These are phyloP conservation scores for Poecilus cupreus DNA, from an alignment of 2,888 invertebrate species.

Conservation along the genomic window DNA sequence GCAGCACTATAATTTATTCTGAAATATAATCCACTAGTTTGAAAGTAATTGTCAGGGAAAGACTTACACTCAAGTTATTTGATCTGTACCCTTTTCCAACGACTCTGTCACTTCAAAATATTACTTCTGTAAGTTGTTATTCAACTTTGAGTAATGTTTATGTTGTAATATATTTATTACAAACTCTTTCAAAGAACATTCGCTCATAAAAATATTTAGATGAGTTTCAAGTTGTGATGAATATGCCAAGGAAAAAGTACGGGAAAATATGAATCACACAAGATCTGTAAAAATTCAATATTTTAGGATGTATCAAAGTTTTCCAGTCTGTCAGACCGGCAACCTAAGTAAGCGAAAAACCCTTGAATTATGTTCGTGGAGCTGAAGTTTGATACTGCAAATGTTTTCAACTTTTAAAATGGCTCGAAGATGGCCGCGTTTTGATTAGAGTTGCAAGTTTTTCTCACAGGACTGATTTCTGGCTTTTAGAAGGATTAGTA, in stretches of 20 bases:
- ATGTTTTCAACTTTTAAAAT: slow-evolving; percentile 6
- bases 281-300: slow-evolving; percentile 43
- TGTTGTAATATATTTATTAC: too few species aligned
- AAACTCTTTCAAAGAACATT: too few species aligned
- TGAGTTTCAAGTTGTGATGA: too few species aligned
- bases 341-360: slow-evolving; percentile 12
- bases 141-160: too few species aligned
- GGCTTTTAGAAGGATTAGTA: not conserved
- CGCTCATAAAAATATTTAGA: not conserved
- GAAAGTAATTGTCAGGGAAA: too few species aligned
- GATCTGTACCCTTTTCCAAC: too few species aligned
- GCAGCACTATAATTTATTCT: too few species aligned
- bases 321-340: not conserved
- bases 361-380: not conserved
- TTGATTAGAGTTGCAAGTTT: slow-evolving; percentile 3
- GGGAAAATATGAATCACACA: not conserved
- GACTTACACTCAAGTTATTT: too few species aligned
- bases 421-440: not conserved
- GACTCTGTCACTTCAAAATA: too few species aligned
- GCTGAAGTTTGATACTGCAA: slow-evolving; percentile 3
- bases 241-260: not conserved
- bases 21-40: too few species aligned
- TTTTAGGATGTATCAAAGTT: slow-evolving; percentile 48
- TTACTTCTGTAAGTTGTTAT: too few species aligned
- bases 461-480: not conserved